Conservation (phyloP, 2,888 invertebrate species). For the Thyatira batis region DNA sequence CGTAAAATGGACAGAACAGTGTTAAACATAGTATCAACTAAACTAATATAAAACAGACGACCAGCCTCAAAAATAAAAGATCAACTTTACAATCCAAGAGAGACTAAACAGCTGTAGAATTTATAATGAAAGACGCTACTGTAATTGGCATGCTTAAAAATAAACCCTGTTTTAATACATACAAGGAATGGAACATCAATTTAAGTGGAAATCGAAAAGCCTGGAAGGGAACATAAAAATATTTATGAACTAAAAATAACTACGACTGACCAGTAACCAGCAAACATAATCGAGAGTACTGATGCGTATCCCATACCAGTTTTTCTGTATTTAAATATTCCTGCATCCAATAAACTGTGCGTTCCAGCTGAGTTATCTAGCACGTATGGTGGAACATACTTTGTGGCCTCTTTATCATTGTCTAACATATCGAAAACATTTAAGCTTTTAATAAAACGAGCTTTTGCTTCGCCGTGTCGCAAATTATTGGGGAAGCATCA, state of each 20-base stretch:
- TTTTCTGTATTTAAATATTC: slow-evolving; percentile 26
- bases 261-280: slow-evolving; percentile 26
- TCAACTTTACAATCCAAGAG: slow-evolving; percentile 6
- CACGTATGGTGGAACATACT: neutral
- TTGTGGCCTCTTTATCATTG: neutral
- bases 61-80: neutral
- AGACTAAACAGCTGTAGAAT: slow-evolving; percentile 6
- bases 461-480: neutral
- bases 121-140: slow-evolving; percentile 11
- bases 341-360: slow-evolving; percentile 16
- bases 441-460: neutral
- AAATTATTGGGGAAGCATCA: too few relatives aligned
- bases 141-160: slow-evolving; percentile 5
- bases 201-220: neutral
- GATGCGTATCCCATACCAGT: slow-evolving; percentile 38
- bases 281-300: slow-evolving; percentile 39
- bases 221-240: neutral
- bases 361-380: slow-evolving; percentile 24
- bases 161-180: neutral
- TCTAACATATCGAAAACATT: neutral
- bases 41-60: neutral
- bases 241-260: slow-evolving; percentile 11
- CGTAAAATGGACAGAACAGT: neutral
- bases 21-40: neutral
- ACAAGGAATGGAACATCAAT: neutral